phyloP scores from a whole-genome alignment of 2,113 vertebrate species.

The Cynoglossus semilaevis region DNA sequence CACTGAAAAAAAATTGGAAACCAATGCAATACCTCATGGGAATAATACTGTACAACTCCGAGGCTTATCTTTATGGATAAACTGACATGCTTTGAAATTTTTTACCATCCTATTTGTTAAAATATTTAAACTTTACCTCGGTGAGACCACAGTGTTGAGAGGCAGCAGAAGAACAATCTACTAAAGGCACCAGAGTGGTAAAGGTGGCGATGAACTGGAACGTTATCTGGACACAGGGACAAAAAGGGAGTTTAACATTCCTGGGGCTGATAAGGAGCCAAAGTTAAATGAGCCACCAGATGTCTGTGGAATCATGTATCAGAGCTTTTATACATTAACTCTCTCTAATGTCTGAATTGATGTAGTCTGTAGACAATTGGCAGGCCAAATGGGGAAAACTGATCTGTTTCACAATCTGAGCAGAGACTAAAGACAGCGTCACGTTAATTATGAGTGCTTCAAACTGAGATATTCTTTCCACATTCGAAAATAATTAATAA shows the following conservation, averaged over 20 bases:
- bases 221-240: constrained; percentile 84
- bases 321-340: constrained; percentile 25
- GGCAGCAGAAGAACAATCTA: constrained; percentile 91
- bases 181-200: constrained; percentile 98
- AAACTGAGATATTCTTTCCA: constrained; percentile 55
- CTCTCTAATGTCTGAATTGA: constrained; percentile 41
- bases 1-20: too few species aligned
- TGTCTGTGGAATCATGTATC: constrained; percentile 18
- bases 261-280: constrained; percentile 10
- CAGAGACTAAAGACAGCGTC: constrained; percentile 32
- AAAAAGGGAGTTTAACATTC: constrained; percentile 27
- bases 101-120: not conserved
- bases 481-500: constrained; percentile 57
- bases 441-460: constrained; percentile 53
- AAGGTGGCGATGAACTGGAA: constrained; percentile 99
- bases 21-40: too few species aligned
- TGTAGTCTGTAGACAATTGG: constrained; percentile 40
- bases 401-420: constrained; percentile 52
- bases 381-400: constrained; percentile 24
- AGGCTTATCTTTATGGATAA: too few species aligned
- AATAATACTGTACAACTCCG: too few species aligned
- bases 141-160: constrained; percentile 87
- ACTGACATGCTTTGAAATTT: too few species aligned
- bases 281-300: constrained; percentile 31
- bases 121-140: constrained; percentile 77